Conservation (phyloP, 2,888 invertebrate genomes). For the Desoria tigrina region DNA sequence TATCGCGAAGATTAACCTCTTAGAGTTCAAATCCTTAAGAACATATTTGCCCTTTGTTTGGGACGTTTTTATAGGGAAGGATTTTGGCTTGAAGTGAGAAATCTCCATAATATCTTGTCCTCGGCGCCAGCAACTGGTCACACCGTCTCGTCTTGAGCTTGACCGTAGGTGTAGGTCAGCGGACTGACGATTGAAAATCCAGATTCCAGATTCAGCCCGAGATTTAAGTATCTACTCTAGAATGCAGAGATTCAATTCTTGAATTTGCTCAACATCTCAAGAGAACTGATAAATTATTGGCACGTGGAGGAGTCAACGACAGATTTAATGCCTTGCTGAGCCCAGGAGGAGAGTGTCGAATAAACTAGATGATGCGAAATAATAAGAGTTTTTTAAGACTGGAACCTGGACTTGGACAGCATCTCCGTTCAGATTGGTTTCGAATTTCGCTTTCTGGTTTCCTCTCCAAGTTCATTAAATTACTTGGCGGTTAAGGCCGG, state of each 20-base stretch:
- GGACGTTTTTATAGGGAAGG: not conserved
- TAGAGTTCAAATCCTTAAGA: not conserved
- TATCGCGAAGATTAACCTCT: not conserved
- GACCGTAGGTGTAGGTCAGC: conserved; percentile 7
- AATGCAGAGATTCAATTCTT: no score
- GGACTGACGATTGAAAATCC: no score
- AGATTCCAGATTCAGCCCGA: no score
- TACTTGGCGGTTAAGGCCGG: no score
- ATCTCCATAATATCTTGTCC: conserved; percentile 25
- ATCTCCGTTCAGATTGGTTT: no score
- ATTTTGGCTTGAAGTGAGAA: conserved; percentile 39
- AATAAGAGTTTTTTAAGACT: no score
- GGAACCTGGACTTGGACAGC: no score
- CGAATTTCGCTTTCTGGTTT: no score
- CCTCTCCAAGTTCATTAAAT: no score
- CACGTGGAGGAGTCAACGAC: conserved; percentile 23
- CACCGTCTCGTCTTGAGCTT: not conserved
- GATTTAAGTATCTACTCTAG: no score
- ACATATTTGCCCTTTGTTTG: not conserved
- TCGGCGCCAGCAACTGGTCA: conserved; percentile 6
- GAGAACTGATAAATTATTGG: no score
- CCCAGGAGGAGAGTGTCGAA: not conserved
- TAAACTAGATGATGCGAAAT: conserved; percentile 6
- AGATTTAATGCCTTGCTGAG: conserved; percentile 13
- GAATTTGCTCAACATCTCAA: no score